Evolutionary conservation across 1,140 invertebrate species (phyloP), one percentile per base, ranked within the genome.

Genomic region (Pseudomyrmex cubaensis): DNA sequence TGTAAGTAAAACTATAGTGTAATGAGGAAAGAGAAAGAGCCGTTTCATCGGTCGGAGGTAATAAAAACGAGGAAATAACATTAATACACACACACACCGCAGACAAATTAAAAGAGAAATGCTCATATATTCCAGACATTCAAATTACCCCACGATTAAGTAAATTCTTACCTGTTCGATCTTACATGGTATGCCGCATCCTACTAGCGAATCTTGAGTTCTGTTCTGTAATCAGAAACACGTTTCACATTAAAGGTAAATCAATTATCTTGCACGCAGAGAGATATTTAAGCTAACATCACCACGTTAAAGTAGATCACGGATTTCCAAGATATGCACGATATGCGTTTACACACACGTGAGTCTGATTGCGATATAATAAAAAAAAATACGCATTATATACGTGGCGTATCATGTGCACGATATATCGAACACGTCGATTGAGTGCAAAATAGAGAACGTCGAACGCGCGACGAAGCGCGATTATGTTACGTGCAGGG

Each of bases 161-260:
- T 8, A n/a, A 22, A 17, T 78, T 25, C 87, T 89, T 92, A 95
- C 95, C 90, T 95, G 93, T 88, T 94, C 92, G 80, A 96, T 94
- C 91, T 95, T 96, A 91, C 96, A 96, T 64, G 95, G 94, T 8
- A 95, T 94, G 13, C 95, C 96, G 87, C 96, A 97, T 50, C 94
- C 95, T 8, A 95, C 95, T 88, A 96, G 96, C 83, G 95, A 95
- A 82, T 95, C 95, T 83, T 96, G 95, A 84, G 95, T 96, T 84
- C 95, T 95, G 91, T 96, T 96, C 96, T 96, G 95, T 17, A 95
- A 95, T 89, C 87, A 91, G 88, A 86, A 89, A 54, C 2, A 12
- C 4, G 50, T 57, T 0, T 48, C 35, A n/a, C n/a, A 0, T 69
- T 25, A 69, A 25, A 25, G 22, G 22, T 25, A 2, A 52, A 46